phyloP scores from a whole-genome alignment of 2,797 vertebrate species.

The Syncerus caffer region DNA sequence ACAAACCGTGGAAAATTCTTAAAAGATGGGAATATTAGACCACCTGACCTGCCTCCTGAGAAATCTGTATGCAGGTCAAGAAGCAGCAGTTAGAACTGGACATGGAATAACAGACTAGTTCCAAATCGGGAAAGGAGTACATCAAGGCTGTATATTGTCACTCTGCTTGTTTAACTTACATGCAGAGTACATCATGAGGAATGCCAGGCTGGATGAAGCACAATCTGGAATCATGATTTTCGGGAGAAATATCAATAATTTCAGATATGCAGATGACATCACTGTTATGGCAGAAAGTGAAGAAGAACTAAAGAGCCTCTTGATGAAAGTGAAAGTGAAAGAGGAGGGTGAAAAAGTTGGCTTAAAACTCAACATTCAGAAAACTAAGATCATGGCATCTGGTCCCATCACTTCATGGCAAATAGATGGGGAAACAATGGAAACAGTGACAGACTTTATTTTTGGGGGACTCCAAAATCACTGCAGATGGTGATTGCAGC shows the following conservation, averaged over 20 bases:
- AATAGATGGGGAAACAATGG: not conserved
- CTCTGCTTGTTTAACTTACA: not conserved
- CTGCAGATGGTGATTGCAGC: not conserved
- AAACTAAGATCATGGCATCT: not conserved
- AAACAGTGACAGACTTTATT: not conserved
- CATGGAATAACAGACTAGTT: not conserved
- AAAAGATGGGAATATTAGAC: not conserved
- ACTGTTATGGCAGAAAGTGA: not conserved
- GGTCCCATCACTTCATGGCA: not conserved
- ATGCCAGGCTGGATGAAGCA: not conserved
- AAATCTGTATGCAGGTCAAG: not conserved
- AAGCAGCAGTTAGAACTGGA: not conserved
- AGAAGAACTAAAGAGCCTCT: not conserved
- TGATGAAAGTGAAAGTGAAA: not conserved
- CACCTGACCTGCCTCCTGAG: not conserved
- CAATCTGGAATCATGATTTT: not conserved
- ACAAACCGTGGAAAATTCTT: not conserved
- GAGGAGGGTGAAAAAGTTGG: not conserved
- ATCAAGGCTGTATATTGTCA: not conserved
- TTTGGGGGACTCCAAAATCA: not conserved
- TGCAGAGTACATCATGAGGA: not conserved
- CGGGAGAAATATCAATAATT: accelerated
- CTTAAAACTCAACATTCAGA: not conserved
- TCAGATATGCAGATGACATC: not conserved
- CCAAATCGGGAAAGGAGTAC: accelerated